Percentiles rank a stretch among this genome's conserved stretches.
Evolutionary conservation across 2,797 vertebrate species (phyloP).

Genomic region (Podarcis lilfordi): DNA sequence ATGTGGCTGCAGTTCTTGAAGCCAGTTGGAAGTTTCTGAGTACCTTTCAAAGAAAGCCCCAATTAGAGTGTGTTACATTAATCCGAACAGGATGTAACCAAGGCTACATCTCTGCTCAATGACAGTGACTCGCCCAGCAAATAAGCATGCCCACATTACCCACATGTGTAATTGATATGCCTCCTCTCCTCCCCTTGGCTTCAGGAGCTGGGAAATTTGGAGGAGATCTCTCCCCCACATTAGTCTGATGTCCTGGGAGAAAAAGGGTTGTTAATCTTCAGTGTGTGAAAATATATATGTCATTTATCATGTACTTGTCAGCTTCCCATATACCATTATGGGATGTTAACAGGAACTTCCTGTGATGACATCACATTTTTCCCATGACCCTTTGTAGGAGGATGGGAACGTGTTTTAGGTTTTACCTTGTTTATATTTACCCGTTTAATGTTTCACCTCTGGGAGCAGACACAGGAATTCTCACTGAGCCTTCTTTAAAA

Average conservation of each 20-base stretch:
- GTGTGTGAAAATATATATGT: constrained; percentile 14
- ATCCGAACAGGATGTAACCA: too few species aligned
- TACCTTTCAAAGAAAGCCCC: too few species aligned
- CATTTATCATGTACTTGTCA: constrained; percentile 16
- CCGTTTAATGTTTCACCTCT: not conserved
- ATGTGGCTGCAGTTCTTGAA: too few species aligned
- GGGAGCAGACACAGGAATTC: not conserved
- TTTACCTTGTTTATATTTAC: constrained; percentile 13
- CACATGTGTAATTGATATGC: not conserved
- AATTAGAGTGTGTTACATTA: too few species aligned
- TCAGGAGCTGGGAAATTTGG: not conserved
- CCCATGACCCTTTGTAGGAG: not conserved
- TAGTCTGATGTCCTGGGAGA: not conserved
- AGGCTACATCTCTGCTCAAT: not conserved
- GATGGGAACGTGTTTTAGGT: constrained; percentile 25
- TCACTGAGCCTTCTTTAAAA: not conserved
- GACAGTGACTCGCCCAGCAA: not conserved
- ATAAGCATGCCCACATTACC: constrained; percentile 22
- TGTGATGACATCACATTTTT: not conserved
- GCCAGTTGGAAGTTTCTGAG: too few species aligned
- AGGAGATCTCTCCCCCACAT: not conserved
- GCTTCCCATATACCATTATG: constrained; percentile 14
- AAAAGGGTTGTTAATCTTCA: constrained; percentile 16
- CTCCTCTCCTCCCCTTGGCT: not conserved
- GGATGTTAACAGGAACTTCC: constrained; percentile 6